These are phyloP conservation scores for Synanthedon formicaeformis DNA, from an alignment of 2,888 invertebrate species.

Conservation along the genomic window DNA sequence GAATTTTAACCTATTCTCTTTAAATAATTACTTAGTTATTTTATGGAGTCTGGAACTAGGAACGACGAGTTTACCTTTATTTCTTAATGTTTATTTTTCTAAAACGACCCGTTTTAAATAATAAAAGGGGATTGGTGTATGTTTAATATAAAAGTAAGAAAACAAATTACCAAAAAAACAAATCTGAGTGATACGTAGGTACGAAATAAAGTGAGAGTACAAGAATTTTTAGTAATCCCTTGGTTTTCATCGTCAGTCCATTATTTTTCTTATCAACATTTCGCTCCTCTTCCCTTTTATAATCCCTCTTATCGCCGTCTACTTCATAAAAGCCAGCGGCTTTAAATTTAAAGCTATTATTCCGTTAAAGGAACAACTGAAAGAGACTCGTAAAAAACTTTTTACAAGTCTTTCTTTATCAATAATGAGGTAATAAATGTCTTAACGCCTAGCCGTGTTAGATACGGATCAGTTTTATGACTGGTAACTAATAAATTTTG, in stretches of 20 bases:
- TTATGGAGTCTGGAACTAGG: too few relatives aligned
- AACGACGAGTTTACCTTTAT: too few relatives aligned
- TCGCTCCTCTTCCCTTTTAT: slow-evolving; percentile 49
- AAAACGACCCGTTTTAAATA: too few relatives aligned
- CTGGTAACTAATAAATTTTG: neutral
- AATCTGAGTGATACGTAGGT: neutral
- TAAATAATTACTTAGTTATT: too few relatives aligned
- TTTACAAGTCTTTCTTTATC: slow-evolving; percentile 31
- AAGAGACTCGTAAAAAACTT: slow-evolving; percentile 40
- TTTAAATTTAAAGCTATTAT: slow-evolving; percentile 53
- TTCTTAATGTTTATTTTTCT: too few relatives aligned
- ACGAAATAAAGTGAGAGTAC: slow-evolving; percentile 11
- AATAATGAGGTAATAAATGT: slow-evolving; percentile 22
- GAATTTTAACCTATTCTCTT: too few relatives aligned
- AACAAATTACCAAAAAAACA: neutral
- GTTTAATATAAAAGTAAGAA: too few relatives aligned
- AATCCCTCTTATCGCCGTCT: slow-evolving; percentile 54
- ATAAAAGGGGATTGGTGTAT: too few relatives aligned
- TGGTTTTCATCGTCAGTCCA: slow-evolving; percentile 43
- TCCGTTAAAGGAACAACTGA: slow-evolving; percentile 36
- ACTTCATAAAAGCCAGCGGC: slow-evolving; percentile 50
- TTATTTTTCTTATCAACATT: slow-evolving; percentile 53
- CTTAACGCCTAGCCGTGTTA: neutral
- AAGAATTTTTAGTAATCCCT: slow-evolving; percentile 29
- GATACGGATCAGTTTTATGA: neutral